Evolutionary conservation across 2,888 invertebrate species (phyloP).

Genomic region (Anaspis maculata): DNA sequence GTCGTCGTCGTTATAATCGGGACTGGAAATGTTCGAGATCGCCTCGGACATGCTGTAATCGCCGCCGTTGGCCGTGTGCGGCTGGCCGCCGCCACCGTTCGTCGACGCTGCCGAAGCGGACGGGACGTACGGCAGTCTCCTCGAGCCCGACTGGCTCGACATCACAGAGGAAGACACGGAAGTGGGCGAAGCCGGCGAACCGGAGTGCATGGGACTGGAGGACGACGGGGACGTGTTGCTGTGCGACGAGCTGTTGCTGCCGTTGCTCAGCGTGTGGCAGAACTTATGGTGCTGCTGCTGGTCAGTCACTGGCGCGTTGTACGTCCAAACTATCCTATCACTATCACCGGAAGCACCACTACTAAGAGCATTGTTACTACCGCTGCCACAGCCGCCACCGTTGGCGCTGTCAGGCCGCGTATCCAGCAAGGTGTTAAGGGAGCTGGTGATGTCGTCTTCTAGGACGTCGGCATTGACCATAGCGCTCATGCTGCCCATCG

Average conservation of each 20-base stretch:
- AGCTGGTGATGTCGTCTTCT: constrained; percentile 90
- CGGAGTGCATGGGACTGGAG: constrained; percentile 56
- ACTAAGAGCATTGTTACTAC: constrained; percentile 22
- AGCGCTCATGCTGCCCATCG: constrained; percentile 57
- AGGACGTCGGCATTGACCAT: constrained; percentile 87
- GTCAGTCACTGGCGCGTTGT: constrained; percentile 71
- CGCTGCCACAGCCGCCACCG: constrained; percentile 19
- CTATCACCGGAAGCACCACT: constrained; percentile 44
- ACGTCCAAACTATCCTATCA: constrained; percentile 81
- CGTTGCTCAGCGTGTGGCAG: constrained; percentile 52
- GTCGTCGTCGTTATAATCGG: constrained; percentile 83
- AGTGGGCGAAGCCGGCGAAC: constrained; percentile 70
- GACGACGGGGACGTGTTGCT: constrained; percentile 69
- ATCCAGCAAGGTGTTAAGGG: constrained; percentile 82
- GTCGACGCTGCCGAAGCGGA: constrained; percentile 1
- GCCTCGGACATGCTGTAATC: constrained; percentile 80
- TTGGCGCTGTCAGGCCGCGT: constrained; percentile 41
- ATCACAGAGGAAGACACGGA: constrained; percentile 82
- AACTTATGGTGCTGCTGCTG: constrained; percentile 37
- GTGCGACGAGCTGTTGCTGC: constrained; percentile 48
- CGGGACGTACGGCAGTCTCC: constrained; percentile 44
- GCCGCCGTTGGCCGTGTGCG: constrained; percentile 40
- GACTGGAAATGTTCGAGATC: constrained; percentile 82
- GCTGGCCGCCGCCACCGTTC: constrained; percentile 22
- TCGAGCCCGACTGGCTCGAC: constrained; percentile 68